Base-by-base conservation (phyloP, 2,797 vertebrate genomes). In the Anguilla megastoma region DNA sequence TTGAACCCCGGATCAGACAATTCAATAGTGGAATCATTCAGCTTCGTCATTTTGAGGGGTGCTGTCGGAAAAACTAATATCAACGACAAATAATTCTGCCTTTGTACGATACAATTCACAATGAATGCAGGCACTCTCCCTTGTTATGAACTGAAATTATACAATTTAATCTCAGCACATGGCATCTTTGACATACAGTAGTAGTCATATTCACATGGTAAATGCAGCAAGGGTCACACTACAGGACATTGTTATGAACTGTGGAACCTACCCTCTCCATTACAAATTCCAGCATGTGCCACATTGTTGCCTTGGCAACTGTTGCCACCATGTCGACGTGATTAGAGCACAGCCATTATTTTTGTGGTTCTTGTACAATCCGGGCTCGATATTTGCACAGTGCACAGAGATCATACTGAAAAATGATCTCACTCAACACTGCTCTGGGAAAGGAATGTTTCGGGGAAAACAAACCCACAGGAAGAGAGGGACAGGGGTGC, bases 221-320 rank as follows among this genome's bases (percentile, higher is more conserved):
- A 48, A 45, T 7, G 74, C 27, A 50, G 18, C 24, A 10, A 14
- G 18, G 24, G 5, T 21, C 45, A 82, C 79, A 50, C 79, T 9
- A 50, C 0, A 82, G 24, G 1, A 54, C 7, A 84, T 83, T 90
- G 87, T 88, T 66, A 71, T 9, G 85, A 88, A 90, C 88, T 12
- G 5, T 76, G 56, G 90, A 90, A 91, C 88, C 87, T 88, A 83
- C 89, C 69, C 92, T 92, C 87, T 89, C 71, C 87, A 88, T 89
- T 86, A 92, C 91, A 92, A 10, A 89, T 91, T 88, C 94, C 91
- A 91, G 89, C 92, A 92, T 90, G 90, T 86, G 83, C 87, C 88
- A 86, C 86, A 86, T 90, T 14, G 92, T 94, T 92, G 91, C 92
- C 91, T 87, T 92, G 91, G 92, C 90, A 93, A 93, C 90, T 0